Evolutionary conservation across 1,140 invertebrate genomes (phyloP), one percentile per base, ranked within the genome.

Genomic region (Drosophila arizonae): DNA sequence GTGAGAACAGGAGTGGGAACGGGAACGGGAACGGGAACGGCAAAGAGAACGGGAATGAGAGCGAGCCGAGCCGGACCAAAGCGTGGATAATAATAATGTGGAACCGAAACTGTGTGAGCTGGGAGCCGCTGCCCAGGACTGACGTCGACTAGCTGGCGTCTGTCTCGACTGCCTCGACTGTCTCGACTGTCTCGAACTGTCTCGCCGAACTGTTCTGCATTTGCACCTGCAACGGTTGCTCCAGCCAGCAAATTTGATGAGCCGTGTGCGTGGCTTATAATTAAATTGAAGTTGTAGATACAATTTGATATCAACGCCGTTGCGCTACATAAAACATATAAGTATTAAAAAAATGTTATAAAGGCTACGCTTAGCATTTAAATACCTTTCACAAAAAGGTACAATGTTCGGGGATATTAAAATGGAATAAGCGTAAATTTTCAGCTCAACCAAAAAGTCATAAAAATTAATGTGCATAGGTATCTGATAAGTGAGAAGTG

Each of bases 71-170:
- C 50, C 57, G 45, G 17, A 17, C 43, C 58, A 62, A 69, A 88
- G 76, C 82, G 84, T 82, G 79, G 84, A 87, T 87, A 87, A 89
- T 88, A 89, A 88, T 88, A 88, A 88, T 89, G 84, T 88, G 85
- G 79, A 88, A 88, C 85, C 84, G 64, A 88, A 88, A 84, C 82
- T 88, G 79, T 88, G 76, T 87, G 79, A 82, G 79, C 76, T 72
- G 57, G 58, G 82, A 79, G 76, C 73, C 33, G 62, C 28, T 26
- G 45, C 46, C 43, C 58, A 54, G 60, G 72, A 69, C 67, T 72
- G 77, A 45, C 33, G 77, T 33, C 41, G 73, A 64, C 72, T 60
- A 61, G 30, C 55, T 60, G 62, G 26, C 57, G 58, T 60, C 41
- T 64, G 72, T 11, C 64, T 39, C 61, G 28, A 46, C 41, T 45